Evolutionary conservation across 2,888 invertebrate species (phyloP), one percentile per base, ranked within the genome.

Genomic region (Dascillus cervinus): DNA sequence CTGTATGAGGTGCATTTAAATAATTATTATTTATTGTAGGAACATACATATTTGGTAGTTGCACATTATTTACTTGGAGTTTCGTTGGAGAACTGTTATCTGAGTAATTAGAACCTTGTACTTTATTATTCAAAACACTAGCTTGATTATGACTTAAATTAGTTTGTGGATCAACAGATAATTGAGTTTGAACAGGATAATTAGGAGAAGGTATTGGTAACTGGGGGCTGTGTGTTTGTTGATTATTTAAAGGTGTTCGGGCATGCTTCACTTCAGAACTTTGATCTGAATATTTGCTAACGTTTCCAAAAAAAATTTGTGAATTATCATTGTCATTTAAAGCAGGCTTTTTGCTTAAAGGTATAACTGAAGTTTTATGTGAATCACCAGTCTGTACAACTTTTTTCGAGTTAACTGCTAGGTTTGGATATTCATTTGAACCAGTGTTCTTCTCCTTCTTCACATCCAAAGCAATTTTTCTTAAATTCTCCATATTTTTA

Each of bases 131-230:
- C 4, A 17, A 4, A 17, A 17, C 17, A 17, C 17, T 17, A 17
- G 4, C 4, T 6, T 4, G 17, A 17, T 17, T 17, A 17, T 17
- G 8, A 17, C 17, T 17, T 4, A 17, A 17, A 17, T 17, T 8
- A 8, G 17, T 8, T 4, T 17, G 4, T 13, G 27, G 29, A 14
- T 44, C 42, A 20, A 47, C 36, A 4, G 43, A 44, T 24, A 50
- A 29, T 37, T 50, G 50, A 13, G 50, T 53, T 45, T 55, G 58
- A 32, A 59, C 48, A 13, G 59, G 64, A 48, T 61, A 61, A 37
- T 57, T 62, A 3, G 62, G 62, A 11, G 63, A 62, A 15, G 62
- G 59, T 26, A 55, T 47, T 14, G 64, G 62, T 41, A 62, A 43
- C 41, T 63, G 60, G 11, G 62, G 60, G 37, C 60, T 62, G 43